Evolutionary conservation across 2,797 vertebrate species (phyloP).

Genomic region (Luscinia luscinia): DNA sequence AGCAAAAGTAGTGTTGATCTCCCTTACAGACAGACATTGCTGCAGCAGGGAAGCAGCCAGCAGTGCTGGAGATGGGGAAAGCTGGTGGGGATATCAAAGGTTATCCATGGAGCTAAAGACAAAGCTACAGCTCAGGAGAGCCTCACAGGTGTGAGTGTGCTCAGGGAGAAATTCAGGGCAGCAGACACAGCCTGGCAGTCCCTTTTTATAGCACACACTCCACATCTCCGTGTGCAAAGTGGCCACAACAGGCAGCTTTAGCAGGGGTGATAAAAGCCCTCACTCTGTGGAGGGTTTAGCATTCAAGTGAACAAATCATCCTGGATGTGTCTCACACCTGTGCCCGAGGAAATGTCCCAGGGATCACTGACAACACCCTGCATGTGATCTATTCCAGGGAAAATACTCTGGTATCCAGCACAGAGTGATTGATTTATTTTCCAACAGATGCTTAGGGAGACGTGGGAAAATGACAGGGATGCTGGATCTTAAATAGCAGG

Average conservation of each 20-base stretch:
- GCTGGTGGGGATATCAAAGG: background rate
- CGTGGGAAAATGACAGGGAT: background rate
- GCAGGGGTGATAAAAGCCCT: background rate
- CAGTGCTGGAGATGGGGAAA: background rate
- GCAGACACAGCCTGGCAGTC: background rate
- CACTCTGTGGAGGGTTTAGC: background rate
- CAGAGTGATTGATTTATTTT: background rate
- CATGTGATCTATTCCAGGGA: background rate
- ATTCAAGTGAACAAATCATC: background rate
- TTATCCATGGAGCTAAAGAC: background rate
- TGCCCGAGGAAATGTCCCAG: background rate
- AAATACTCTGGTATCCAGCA: background rate
- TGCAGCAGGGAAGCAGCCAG: background rate
- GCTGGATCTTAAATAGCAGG: background rate
- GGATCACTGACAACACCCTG: background rate
- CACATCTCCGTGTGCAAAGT: background rate
- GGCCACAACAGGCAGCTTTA: background rate
- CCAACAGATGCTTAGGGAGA: background rate
- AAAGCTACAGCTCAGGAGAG: background rate
- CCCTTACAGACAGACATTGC: background rate
- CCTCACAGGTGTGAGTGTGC: accelerated
- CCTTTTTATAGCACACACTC: background rate
- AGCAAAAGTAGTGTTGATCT: background rate
- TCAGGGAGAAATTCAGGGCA: background rate
- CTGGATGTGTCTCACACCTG: accelerated